A percentile compares a stretch with the other conserved stretches of the same genome.
These are phyloP conservation scores for Lemur catta DNA, from an alignment of 2,797 vertebrate genomes.

Conservation along the genomic window DNA sequence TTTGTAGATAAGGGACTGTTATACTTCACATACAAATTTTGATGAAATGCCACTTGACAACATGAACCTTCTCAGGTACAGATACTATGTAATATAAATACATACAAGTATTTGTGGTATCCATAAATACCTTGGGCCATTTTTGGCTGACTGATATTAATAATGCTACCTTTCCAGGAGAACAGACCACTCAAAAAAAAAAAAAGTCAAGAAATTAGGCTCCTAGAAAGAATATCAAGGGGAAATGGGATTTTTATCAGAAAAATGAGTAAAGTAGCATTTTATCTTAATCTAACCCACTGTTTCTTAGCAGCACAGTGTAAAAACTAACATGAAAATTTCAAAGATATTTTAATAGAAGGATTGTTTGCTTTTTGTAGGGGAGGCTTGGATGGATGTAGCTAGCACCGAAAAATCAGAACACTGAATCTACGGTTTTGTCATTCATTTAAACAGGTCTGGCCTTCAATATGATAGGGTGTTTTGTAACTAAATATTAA, in stretches of 20 bases:
- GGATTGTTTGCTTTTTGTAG: not conserved
- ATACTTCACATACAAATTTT: not conserved
- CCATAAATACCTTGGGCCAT: not conserved
- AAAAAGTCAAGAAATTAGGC: not conserved
- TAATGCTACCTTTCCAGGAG: not conserved
- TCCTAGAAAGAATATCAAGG: not conserved
- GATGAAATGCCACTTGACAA: not conserved
- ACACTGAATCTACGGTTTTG: not conserved
- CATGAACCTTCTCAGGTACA: not conserved
- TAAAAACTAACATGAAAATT: not conserved
- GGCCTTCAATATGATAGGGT: not conserved
- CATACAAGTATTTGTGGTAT: not conserved
- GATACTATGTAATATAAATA: not conserved
- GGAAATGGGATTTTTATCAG: slow-evolving; percentile 15
- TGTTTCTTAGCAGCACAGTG: not conserved
- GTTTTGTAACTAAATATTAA: slow-evolving; percentile 26
- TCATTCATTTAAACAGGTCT: not conserved
- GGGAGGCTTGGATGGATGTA: not conserved
- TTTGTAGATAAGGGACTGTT: not conserved
- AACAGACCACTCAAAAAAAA: not conserved
- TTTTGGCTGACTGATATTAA: not conserved
- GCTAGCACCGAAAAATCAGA: not conserved
- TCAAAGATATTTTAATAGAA: not conserved
- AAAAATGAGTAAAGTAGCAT: not conserved
- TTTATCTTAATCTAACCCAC: slow-evolving; percentile 1